Evolutionary conservation across 2,888 invertebrate genomes (phyloP).

Genomic region (Parnassius smintheus): DNA sequence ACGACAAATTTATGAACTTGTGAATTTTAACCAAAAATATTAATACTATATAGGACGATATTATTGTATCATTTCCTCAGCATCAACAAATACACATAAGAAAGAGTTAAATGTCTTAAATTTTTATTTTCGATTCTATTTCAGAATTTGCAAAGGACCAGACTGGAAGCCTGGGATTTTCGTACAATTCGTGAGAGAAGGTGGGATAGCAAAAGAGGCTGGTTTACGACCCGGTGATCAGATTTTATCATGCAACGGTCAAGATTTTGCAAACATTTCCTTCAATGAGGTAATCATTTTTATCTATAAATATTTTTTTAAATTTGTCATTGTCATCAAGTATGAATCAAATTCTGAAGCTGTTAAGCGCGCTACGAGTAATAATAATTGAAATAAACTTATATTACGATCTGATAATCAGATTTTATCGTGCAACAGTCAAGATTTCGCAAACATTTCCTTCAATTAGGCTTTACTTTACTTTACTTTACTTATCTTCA

Average conservation of each 20-base stretch:
- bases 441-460: constrained; percentile 87
- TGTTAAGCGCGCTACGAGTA: too few species aligned
- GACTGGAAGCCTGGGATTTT: constrained; percentile 93
- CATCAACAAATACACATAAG: too few species aligned
- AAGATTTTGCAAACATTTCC: constrained; percentile 87
- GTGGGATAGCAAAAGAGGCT: constrained; percentile 92
- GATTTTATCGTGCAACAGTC: constrained; percentile 93
- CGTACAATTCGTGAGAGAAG: constrained; percentile 93
- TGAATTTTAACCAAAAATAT: too few species aligned
- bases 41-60: too few species aligned
- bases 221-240: constrained; percentile 95
- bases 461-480: constrained; percentile 94
- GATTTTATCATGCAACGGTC: constrained; percentile 93
- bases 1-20: too few species aligned
- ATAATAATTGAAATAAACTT: too few species aligned
- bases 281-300: constrained; percentile 86
- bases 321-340: too few species aligned
- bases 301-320: not conserved
- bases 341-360: constrained; percentile 31
- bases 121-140: constrained; percentile 35
- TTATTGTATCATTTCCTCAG: too few species aligned
- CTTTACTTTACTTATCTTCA: too few species aligned
- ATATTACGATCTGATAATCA: constrained; percentile 92
- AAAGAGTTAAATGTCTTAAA: too few species aligned
- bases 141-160: constrained; percentile 91